Percentiles rank a stretch among this genome's conserved stretches.
Conservation (phyloP, 2,888 invertebrate species). For the Hirtodrosophila histrioides region DNA sequence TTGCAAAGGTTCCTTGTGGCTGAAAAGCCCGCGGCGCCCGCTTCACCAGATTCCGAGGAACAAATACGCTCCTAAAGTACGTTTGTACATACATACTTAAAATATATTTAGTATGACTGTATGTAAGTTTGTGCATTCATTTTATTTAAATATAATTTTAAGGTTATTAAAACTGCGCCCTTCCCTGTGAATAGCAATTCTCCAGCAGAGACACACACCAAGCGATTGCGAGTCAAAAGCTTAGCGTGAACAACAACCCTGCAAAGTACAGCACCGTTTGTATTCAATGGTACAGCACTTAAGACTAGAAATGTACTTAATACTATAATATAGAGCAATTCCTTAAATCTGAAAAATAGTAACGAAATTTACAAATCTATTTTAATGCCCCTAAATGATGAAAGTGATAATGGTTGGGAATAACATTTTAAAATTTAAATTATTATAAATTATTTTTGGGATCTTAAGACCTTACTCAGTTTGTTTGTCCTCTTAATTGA, state of each 20-base stretch:
- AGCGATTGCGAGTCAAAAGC: neutral
- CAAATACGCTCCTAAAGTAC: conserved; percentile 54
- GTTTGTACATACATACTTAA: conserved; percentile 6
- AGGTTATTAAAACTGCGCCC: neutral
- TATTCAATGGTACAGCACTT: too few relatives aligned
- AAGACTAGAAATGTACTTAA: too few relatives aligned
- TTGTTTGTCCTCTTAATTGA: too few relatives aligned
- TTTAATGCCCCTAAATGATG: too few relatives aligned
- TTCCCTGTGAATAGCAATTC: conserved; percentile 4
- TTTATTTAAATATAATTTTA: neutral
- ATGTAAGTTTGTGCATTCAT: neutral
- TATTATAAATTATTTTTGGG: too few relatives aligned
- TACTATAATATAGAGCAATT: too few relatives aligned
- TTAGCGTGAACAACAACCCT: conserved; percentile 10
- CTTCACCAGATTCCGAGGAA: conserved; percentile 49
- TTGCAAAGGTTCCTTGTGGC: conserved; percentile 47
- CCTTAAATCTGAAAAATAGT: too few relatives aligned
- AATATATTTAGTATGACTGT: conserved; percentile 15
- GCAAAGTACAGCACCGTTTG: too few relatives aligned
- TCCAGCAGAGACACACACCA: conserved; percentile 7
- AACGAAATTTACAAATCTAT: too few relatives aligned
- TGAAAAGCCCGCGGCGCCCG: conserved; percentile 26
- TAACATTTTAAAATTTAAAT: too few relatives aligned
- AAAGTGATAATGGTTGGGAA: too few relatives aligned
- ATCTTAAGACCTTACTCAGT: too few relatives aligned